These are phyloP conservation scores for Lipotes vexillifer DNA, from an alignment of 2,113 vertebrate genomes.

Conservation along the genomic window DNA sequence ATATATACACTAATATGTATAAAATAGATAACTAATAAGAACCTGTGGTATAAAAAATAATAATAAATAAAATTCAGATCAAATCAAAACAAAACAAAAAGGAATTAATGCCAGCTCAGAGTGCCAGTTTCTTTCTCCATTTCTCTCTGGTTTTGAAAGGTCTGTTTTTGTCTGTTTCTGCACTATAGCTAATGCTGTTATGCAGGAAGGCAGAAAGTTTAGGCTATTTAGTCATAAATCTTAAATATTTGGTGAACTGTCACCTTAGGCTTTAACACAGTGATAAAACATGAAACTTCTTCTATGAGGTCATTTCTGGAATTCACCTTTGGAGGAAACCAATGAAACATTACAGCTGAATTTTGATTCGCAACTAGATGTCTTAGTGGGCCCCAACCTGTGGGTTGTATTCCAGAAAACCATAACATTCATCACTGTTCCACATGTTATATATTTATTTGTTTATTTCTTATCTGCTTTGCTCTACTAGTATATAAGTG, in stretches of 20 bases:
- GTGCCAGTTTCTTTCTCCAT: neutral
- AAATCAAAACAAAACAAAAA: too few relatives aligned
- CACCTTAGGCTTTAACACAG: neutral
- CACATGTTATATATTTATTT: neutral
- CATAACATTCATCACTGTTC: neutral
- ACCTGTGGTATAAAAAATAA: too few relatives aligned
- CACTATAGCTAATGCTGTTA: neutral
- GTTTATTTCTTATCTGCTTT: neutral
- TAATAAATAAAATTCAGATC: too few relatives aligned
- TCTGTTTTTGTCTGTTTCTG: neutral
- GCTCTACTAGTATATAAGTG: neutral
- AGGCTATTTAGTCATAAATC: neutral
- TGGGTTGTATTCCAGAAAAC: neutral
- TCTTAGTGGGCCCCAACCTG: neutral
- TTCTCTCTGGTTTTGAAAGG: neutral
- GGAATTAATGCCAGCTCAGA: neutral
- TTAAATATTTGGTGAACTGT: constrained; percentile 16
- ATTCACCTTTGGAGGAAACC: neutral
- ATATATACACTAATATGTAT: too few relatives aligned
- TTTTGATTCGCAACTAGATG: neutral
- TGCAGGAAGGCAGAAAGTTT: neutral
- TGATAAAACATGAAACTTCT: neutral
- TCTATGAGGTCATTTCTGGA: neutral
- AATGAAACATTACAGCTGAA: neutral
- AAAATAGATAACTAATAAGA: too few relatives aligned